A percentile compares a stretch with the other conserved stretches of the same genome.
These are phyloP conservation scores for Tetraodon nigroviridis DNA, from an alignment of 2,113 vertebrate genomes.

Conservation along the genomic window DNA sequence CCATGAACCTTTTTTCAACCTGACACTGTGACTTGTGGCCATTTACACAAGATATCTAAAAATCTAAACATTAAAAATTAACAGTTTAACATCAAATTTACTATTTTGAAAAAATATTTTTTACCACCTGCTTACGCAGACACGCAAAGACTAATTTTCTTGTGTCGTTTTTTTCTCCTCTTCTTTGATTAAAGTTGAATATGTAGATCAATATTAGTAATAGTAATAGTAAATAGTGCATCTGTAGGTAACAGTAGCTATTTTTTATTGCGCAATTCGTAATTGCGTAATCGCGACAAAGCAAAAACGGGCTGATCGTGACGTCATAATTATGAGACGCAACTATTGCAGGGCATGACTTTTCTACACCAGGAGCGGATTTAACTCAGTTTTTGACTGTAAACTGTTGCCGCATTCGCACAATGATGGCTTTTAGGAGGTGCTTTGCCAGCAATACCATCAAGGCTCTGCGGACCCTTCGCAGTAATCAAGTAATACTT, in stretches of 20 bases:
- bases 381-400: neutral
- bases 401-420: neutral
- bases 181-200: no score
- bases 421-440: slow-evolving; percentile 37
- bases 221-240: no score
- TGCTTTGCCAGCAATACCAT: slow-evolving; percentile 17
- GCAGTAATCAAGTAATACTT: slow-evolving; percentile 39
- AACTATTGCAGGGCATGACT: slow-evolving; percentile 33
- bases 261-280: neutral
- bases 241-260: no score
- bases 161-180: no score
- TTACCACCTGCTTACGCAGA: no score
- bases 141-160: no score
- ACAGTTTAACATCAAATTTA: no score
- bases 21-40: neutral
- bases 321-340: slow-evolving; percentile 52
- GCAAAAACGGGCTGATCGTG: slow-evolving; percentile 5
- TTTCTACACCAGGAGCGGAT: slow-evolving; percentile 3
- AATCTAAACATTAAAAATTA: no score
- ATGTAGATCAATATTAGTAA: no score
- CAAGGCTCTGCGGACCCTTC: slow-evolving; percentile 44
- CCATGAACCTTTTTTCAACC: neutral
- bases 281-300: neutral
- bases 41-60: no score
- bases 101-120: no score